Evolutionary conservation across 1,140 invertebrate species (phyloP).

Genomic region (Coelopa frigida): DNA sequence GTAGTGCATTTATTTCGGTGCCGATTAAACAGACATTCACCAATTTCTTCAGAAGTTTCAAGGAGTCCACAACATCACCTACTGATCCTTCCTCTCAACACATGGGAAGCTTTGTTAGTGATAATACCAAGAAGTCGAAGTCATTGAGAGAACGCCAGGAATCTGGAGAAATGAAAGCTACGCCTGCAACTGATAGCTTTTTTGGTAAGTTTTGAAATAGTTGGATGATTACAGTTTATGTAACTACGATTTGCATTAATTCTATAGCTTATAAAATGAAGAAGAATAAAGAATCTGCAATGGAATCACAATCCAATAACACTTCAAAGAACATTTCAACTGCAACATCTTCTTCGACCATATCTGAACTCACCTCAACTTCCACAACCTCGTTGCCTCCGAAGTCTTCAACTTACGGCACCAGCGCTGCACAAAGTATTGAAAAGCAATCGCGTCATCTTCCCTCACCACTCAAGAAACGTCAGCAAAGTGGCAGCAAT

Average conservation of each 20-base stretch:
- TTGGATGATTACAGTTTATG: not conserved
- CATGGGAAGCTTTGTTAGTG: too few relatives aligned
- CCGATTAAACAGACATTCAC: slow-evolving; percentile 40
- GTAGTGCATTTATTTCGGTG: slow-evolving; percentile 32
- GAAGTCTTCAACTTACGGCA: not conserved
- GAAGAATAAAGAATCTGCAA: too few relatives aligned
- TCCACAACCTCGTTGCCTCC: slow-evolving; percentile 20
- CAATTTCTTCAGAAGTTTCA: slow-evolving; percentile 41
- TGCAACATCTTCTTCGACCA: slow-evolving; percentile 35
- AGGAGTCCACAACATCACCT: slow-evolving; percentile 25
- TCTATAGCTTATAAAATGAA: not conserved
- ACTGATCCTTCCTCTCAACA: too few relatives aligned
- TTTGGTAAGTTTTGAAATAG: slow-evolving; percentile 21
- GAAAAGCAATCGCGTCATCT: slow-evolving; percentile 39
- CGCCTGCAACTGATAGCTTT: slow-evolving; percentile 19
- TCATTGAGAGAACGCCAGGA: too few relatives aligned
- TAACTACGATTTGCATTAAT: not conserved
- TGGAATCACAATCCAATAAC: too few relatives aligned
- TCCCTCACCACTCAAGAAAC: slow-evolving; percentile 37
- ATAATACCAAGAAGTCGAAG: too few relatives aligned
- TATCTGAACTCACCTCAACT: slow-evolving; percentile 37
- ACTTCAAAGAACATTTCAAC: slow-evolving; percentile 20
- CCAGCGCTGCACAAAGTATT: slow-evolving; percentile 9
- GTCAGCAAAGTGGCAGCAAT: slow-evolving; percentile 11
- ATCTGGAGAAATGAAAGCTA: slow-evolving; percentile 15